Conservation (phyloP, 2,797 vertebrate species). For the Yasuhikotakia modesta region DNA sequence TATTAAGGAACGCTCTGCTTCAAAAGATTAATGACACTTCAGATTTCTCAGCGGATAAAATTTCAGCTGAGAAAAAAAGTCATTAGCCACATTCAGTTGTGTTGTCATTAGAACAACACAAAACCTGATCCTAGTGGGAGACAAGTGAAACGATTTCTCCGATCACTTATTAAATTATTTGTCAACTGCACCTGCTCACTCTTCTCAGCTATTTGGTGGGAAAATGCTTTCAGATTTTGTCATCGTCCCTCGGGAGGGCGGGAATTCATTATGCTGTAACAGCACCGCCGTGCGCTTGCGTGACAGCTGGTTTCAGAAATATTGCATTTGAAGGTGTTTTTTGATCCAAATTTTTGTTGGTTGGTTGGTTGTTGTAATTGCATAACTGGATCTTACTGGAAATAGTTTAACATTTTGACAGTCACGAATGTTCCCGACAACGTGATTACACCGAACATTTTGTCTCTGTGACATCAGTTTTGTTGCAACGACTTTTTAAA, state of each 20-base stretch:
- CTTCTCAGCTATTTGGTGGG: conserved; percentile 52
- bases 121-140: conserved; percentile 12
- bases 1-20: neutral
- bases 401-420: conserved; percentile 13
- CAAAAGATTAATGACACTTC: conserved; percentile 17
- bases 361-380: conserved; percentile 25
- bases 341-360: neutral
- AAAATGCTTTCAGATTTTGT: conserved; percentile 54
- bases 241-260: conserved; percentile 28
- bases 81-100: conserved; percentile 32
- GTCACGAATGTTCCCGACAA: conserved; percentile 7
- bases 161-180: conserved; percentile 25
- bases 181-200: conserved; percentile 47
- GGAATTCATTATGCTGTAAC: conserved; percentile 8
- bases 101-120: conserved; percentile 13
- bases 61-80: no score
- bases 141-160: conserved; percentile 8
- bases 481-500: neutral
- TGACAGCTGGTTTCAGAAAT: conserved; percentile 7
- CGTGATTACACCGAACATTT: neutral
- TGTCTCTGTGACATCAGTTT: conserved; percentile 20
- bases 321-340: neutral
- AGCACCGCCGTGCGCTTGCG: conserved; percentile 7
- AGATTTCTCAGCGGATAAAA: neutral
- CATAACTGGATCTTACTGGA: conserved; percentile 4